Conservation (phyloP, 2,113 vertebrate genomes). For the Telmatochromis brachygnathus region DNA sequence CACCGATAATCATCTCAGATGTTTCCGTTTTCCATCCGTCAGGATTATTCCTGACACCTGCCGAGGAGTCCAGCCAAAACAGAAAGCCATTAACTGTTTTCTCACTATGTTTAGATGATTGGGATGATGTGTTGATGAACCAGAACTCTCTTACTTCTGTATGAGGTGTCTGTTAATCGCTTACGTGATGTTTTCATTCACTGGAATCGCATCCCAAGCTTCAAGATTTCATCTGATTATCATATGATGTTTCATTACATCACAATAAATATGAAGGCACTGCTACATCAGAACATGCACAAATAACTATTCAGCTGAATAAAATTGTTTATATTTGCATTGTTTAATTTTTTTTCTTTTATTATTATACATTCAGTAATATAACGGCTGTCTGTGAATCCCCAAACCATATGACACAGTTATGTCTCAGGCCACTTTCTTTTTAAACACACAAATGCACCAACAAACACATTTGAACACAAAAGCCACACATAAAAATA, state of each 20-base stretch:
- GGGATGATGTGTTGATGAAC: neutral
- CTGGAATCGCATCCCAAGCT: neutral
- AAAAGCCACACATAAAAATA: neutral
- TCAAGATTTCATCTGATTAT: neutral
- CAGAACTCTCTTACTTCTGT: neutral
- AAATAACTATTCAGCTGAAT: neutral
- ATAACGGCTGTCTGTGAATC: neutral
- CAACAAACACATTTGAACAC: neutral
- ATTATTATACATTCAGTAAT: neutral
- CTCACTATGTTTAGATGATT: neutral
- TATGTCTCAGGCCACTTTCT: neutral
- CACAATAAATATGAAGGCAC: neutral
- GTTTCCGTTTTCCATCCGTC: conserved; percentile 40
- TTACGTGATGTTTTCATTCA: neutral
- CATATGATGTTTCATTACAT: neutral
- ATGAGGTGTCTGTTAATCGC: neutral
- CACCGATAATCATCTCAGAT: conserved; percentile 3
- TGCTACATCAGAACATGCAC: neutral
- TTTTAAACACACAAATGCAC: neutral
- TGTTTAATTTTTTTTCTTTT: neutral
- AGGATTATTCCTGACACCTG: conserved; percentile 49
- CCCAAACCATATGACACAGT: neutral
- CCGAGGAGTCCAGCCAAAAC: conserved; percentile 23
- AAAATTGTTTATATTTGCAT: neutral
- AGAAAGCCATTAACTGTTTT: conserved; percentile 21